Conservation (phyloP, 2,113 vertebrate genomes). For the Serilophus lunatus region DNA sequence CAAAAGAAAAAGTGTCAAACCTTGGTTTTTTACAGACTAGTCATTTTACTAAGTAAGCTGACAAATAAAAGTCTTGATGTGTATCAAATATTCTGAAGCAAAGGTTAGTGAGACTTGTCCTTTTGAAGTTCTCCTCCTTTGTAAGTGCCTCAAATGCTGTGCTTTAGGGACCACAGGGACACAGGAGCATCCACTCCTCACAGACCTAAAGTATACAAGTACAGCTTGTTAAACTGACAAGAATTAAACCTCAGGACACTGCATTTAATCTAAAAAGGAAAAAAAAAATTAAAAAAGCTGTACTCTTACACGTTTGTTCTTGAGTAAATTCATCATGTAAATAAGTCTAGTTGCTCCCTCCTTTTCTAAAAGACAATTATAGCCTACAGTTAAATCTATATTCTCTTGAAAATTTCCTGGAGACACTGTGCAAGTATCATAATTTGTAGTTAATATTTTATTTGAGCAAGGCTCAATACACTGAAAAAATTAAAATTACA, state of each 20-base stretch:
- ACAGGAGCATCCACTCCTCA: neutral
- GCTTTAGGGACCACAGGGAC: neutral
- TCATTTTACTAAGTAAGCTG: neutral
- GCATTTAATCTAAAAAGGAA: neutral
- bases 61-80: neutral
- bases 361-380: neutral
- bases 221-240: neutral
- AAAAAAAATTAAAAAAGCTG: neutral
- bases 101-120: neutral
- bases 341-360: neutral
- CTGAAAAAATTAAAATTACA: neutral
- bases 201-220: neutral
- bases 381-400: neutral
- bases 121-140: neutral
- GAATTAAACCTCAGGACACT: neutral
- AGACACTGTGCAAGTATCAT: neutral
- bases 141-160: neutral
- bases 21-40: neutral
- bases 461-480: neutral
- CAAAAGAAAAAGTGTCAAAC: neutral
- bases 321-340: neutral
- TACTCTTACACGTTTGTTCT: neutral
- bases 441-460: neutral
- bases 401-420: neutral
- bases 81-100: neutral